Base-by-base conservation (phyloP, 2,888 invertebrate species). In the Cyrtodaria siliqua region DNA sequence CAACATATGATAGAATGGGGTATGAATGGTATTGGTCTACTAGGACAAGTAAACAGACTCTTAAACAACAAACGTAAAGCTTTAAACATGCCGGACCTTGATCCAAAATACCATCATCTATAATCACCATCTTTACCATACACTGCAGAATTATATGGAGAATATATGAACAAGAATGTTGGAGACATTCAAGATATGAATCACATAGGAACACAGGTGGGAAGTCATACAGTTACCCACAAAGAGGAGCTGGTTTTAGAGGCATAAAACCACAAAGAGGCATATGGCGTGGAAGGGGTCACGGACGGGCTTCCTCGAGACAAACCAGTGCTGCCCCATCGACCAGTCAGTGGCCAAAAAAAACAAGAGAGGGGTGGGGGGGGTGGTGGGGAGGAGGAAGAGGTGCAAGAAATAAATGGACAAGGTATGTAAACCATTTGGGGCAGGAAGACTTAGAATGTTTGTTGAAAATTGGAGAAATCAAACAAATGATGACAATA, bases 391-490 rank as follows among this genome's bases (percentile, higher is more conserved):
- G n/a, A n/a, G n/a, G 26, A 50, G 47, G 16, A 16, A 12, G 29
- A 23, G 16, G 27, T 16, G 2, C 29, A 55, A 64, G 55, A 55
- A 55, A 4, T 20, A 57, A 2, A 40, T 26, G 18, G n/a, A 67
- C 24, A 47, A 18, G 26, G n/a, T n/a, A n/a, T n/a, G n/a, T n/a
- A n/a, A n/a, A n/a, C n/a, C 53, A 14, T 67, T 59, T 67, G 14
- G 33, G 2, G 66, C 72, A 29, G 72, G 72, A 50, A 26, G 63
- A 57, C 52, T 71, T 23, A 52, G 52, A 47, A 12, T 64, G 1
- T 64, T 47, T 59, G 44, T 53, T 29, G 24, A 57, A 23, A 53
- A 64, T 47, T 71, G 64, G 71, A 59, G 47, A 56, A 64, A 59
- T 8, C 9, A 64, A 3, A 71, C 64, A 9, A 40, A 29, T 23